These are phyloP conservation scores for Notarius lentiginosus DNA, from an alignment of 2,113 vertebrate species.

Conservation along the genomic window DNA sequence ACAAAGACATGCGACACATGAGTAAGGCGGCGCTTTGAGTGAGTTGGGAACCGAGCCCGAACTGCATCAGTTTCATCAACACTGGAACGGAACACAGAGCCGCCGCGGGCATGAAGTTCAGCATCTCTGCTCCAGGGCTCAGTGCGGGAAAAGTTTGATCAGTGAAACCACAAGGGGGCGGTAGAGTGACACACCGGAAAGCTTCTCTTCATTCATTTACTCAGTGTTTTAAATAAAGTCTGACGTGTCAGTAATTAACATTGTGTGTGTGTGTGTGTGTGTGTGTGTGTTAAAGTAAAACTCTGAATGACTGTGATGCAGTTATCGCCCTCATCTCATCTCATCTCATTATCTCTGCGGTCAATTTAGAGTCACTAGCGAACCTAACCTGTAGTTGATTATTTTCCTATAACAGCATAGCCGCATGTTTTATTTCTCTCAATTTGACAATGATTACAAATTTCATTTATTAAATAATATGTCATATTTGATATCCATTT, in stretches of 20 bases:
- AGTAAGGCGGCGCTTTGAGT: background rate
- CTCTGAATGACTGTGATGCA: background rate
- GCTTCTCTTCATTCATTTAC: background rate
- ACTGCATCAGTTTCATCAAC: background rate
- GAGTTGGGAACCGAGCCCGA: background rate
- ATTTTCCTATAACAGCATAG: background rate
- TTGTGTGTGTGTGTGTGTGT: background rate
- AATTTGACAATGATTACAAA: background rate
- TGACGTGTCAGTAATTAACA: background rate
- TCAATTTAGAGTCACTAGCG: too few relatives aligned
- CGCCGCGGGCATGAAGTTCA: background rate
- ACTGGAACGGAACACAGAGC: background rate
- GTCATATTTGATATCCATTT: background rate
- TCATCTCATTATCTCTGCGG: too few relatives aligned
- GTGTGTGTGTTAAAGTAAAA: background rate
- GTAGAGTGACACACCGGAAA: background rate
- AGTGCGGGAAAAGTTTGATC: background rate
- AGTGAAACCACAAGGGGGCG: background rate
- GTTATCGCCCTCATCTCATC: background rate
- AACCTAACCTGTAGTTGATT: background rate
- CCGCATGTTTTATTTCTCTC: background rate
- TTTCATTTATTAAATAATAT: background rate
- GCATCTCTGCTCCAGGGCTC: background rate
- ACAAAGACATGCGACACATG: background rate
- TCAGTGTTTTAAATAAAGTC: background rate